A percentile compares a stretch with the other conserved stretches of the same genome.
Conservation (phyloP, 2,797 vertebrate species). For the Myotis daubentonii region DNA sequence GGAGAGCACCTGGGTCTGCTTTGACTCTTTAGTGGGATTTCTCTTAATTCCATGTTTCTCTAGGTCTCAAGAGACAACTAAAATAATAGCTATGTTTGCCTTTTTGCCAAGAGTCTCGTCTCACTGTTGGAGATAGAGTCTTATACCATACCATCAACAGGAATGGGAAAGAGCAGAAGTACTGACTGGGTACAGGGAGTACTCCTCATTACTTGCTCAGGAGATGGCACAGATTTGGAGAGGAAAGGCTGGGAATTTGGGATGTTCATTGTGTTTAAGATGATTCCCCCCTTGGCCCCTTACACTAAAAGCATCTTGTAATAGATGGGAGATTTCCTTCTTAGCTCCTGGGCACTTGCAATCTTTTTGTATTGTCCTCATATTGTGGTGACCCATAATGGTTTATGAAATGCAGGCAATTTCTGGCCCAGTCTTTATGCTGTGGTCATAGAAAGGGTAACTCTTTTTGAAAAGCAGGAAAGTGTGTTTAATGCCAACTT, state of each 20-base stretch:
- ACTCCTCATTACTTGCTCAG: neutral
- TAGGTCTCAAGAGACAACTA: neutral
- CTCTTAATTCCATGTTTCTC: neutral
- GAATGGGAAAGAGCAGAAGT: neutral
- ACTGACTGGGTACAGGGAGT: neutral
- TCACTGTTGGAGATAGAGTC: neutral
- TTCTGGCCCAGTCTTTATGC: neutral
- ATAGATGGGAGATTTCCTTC: neutral
- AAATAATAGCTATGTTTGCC: neutral
- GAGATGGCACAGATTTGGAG: neutral
- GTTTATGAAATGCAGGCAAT: neutral
- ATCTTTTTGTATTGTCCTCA: neutral
- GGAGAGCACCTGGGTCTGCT: neutral
- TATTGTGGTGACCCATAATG: neutral
- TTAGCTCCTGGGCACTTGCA: neutral
- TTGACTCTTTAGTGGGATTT: neutral
- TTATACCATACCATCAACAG: neutral
- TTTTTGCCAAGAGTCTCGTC: neutral
- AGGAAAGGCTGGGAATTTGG: neutral
- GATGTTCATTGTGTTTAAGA: neutral
- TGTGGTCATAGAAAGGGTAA: neutral
- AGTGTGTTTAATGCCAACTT: neutral
- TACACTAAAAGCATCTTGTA: neutral
- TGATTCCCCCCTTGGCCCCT: neutral
- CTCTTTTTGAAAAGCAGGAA: neutral